Evolutionary conservation across 2,888 invertebrate species (phyloP).

Genomic region (Dynastes grantii): DNA sequence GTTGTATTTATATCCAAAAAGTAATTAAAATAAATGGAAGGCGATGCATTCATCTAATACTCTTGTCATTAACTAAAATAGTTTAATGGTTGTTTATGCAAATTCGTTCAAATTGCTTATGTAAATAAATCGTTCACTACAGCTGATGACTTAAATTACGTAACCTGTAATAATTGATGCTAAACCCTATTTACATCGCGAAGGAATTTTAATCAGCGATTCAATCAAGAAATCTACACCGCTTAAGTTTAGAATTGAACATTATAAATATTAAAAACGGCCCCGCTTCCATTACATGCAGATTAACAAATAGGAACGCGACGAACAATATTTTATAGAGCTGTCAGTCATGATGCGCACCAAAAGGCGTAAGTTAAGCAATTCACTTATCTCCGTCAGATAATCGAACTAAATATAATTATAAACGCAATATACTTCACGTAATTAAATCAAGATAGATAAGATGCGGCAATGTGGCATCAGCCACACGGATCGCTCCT

Average conservation of each 20-base stretch:
- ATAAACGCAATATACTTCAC: slow-evolving; percentile 47
- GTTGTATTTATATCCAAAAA: too few species aligned
- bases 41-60: too few species aligned
- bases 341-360: slow-evolving; percentile 13
- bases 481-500: slow-evolving; percentile 15
- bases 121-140: slow-evolving; percentile 12
- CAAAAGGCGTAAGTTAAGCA: slow-evolving; percentile 18
- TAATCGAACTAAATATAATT: slow-evolving; percentile 50
- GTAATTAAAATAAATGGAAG: too few species aligned
- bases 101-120: slow-evolving; percentile 9
- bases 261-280: slow-evolving; percentile 20
- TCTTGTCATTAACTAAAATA: slow-evolving; percentile 8
- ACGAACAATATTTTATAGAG: slow-evolving; percentile 29
- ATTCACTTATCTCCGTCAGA: slow-evolving; percentile 43
- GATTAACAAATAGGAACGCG: slow-evolving; percentile 23
- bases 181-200: slow-evolving; percentile 19
- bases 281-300: slow-evolving; percentile 12
- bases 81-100: slow-evolving; percentile 20
- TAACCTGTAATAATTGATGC: slow-evolving; percentile 15
- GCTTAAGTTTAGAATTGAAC: background rate
- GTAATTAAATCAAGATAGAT: slow-evolving; percentile 52
- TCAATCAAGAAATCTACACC: slow-evolving; percentile 23
- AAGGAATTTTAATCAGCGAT: slow-evolving; percentile 16
- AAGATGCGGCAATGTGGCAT: slow-evolving; percentile 17
- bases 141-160: slow-evolving; percentile 4